phyloP scores from a whole-genome alignment of 2,797 vertebrate genomes.

The Sylvia borin region DNA sequence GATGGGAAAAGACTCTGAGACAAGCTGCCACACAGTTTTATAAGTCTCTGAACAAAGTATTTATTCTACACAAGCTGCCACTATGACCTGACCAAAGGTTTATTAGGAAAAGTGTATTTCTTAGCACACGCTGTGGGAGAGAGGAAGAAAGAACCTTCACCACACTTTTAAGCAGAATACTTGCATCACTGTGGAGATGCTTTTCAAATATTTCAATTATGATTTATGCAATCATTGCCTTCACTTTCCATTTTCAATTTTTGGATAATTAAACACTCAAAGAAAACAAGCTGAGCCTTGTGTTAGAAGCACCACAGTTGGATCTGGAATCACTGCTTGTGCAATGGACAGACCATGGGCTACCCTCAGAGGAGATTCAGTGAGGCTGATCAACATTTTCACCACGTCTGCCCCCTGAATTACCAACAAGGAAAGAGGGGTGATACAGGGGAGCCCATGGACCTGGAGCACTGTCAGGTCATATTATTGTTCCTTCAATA shows the following conservation, averaged over 20 bases:
- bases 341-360: not conserved
- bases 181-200: not conserved
- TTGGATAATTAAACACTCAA: not conserved
- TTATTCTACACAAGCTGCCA: not conserved
- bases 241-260: not conserved
- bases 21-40: not conserved
- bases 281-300: not conserved
- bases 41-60: not conserved
- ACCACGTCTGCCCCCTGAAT: not conserved
- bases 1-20: not conserved
- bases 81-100: not conserved
- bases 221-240: not conserved
- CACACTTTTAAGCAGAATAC: not conserved
- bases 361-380: not conserved
- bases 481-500: not conserved
- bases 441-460: not conserved
- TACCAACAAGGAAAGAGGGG: not conserved
- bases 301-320: not conserved
- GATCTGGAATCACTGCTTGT: not conserved
- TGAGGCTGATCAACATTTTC: not conserved
- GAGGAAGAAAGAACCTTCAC: fast-evolving
- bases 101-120: not conserved
- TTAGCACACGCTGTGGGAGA: not conserved
- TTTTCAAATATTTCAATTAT: not conserved
- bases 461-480: slow-evolving; percentile 7